Base-by-base conservation (phyloP, 2,797 vertebrate genomes). In the Aeoliscus strigatus region DNA sequence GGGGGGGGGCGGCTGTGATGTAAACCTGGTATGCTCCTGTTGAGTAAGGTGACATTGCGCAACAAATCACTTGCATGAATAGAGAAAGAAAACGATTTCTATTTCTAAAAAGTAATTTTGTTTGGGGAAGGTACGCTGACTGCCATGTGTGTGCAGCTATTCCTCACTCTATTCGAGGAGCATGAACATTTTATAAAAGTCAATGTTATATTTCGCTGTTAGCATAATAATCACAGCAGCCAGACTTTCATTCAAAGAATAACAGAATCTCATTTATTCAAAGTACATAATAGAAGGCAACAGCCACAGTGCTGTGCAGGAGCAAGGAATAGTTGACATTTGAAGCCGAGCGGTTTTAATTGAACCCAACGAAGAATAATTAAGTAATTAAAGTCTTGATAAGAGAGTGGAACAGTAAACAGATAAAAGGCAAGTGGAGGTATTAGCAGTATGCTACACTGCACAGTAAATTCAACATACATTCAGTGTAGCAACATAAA, bases 61-160 rank as follows among this genome's bases (percentile, higher is more conserved):
- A 86, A 86, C 86, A 90, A 90, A 90, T 90, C 85, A 89, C 86
- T 87, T 82, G 84, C 86, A 89, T 87, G 86, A 89, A 90, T 82
- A 88, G 84, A 88, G 81, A 89, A 89, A 86, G 85, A 88, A 88
- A 87, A 88, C 80, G 69, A 87, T 89, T 88, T 89, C 80, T 87
- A 84, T 87, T 89, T 87, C 87, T 88, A 81, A 89, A 87, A 89
- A 86, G 87, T 88, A 85, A 88, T 90, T 87, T 87, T 84, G 85
- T 88, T 85, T 82, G 80, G 80, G 68, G 74, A 86, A 81, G 84
- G 82, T 85, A 74, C 62, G 72, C 80, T 87, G 87, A 89, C 88
- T 90, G 85, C 85, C 81, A 86, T 77, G 77, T 84, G 79, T 88
- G 87, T 87, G 86, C 88, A 87, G 85, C 76, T 82, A 86, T 87